phyloP scores from a whole-genome alignment of 2,797 vertebrate species.

The Lophotriccus pileatus region DNA sequence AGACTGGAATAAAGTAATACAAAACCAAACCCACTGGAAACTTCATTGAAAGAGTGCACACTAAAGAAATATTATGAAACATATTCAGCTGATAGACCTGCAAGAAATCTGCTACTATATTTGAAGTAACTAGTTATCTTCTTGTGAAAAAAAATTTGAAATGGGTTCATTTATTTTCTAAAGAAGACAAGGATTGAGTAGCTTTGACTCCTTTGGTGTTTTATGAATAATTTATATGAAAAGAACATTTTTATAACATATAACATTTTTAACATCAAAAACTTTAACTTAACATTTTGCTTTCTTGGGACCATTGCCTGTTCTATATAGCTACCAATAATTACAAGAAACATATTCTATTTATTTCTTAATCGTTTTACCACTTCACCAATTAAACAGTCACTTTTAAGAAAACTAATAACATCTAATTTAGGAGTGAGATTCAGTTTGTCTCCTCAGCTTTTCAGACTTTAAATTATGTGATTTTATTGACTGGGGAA shows the following conservation, averaged over 20 bases:
- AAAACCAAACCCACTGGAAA: neutral
- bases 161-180: neutral
- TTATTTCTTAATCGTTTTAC: neutral
- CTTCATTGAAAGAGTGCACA: neutral
- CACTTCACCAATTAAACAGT: neutral
- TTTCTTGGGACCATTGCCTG: neutral
- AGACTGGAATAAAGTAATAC: neutral
- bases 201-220: accelerated
- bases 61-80: neutral
- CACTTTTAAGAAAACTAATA: neutral
- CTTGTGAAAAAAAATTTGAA: neutral
- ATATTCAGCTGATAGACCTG: neutral
- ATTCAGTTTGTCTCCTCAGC: neutral
- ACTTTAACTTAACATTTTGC: neutral
- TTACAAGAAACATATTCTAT: neutral
- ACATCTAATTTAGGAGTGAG: neutral
- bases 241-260: neutral
- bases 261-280: neutral
- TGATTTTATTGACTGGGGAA: neutral
- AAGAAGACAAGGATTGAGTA: neutral
- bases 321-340: neutral
- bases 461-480: neutral
- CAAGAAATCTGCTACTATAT: neutral
- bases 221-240: neutral
- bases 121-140: neutral